Percentiles rank a stretch among this genome's conserved stretches.
These are phyloP conservation scores for Rhea americana DNA, from an alignment of 2,113 vertebrate genomes.

Conservation along the genomic window DNA sequence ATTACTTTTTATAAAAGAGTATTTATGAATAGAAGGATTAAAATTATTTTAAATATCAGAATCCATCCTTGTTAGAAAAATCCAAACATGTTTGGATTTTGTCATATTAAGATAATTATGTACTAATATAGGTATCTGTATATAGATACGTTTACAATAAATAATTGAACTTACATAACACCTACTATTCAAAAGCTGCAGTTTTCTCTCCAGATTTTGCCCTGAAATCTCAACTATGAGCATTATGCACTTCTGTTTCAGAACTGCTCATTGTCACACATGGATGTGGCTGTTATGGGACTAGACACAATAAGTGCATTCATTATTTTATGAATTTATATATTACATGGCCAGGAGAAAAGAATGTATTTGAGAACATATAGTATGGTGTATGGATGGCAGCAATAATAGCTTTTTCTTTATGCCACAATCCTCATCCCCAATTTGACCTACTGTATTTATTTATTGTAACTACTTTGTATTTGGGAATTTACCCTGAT, in stretches of 20 bases:
- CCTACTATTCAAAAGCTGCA: background rate
- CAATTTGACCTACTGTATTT: background rate
- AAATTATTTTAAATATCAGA: background rate
- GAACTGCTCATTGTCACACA: background rate
- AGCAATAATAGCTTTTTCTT: background rate
- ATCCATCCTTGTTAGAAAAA: background rate
- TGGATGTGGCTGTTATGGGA: background rate
- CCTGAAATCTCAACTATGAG: background rate
- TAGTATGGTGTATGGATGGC: background rate
- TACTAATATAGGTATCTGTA: background rate
- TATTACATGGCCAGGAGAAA: background rate
- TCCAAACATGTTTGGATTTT: background rate
- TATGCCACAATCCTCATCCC: background rate
- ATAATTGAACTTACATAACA: background rate
- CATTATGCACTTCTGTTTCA: background rate
- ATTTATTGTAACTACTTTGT: background rate
- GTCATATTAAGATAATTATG: background rate
- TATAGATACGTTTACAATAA: background rate
- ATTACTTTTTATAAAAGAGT: background rate
- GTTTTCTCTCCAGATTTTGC: background rate
- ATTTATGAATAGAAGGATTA: background rate
- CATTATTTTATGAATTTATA: background rate
- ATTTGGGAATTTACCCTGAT: background rate
- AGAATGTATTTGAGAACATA: background rate
- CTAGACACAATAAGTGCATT: background rate